Evolutionary conservation across 2,888 invertebrate species (phyloP).

Genomic region (Agrilus cyanescens): DNA sequence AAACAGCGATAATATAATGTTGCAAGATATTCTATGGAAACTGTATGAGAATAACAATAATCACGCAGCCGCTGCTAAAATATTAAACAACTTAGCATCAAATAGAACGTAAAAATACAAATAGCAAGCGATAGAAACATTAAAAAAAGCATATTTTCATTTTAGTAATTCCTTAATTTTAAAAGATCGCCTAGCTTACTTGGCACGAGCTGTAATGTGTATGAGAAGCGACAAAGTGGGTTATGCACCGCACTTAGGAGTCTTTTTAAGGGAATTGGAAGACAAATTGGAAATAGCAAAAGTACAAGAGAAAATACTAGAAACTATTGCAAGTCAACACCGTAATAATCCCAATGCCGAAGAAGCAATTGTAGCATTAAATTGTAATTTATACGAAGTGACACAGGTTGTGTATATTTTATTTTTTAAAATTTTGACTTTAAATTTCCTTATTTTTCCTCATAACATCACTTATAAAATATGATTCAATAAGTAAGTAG

Average conservation of each 20-base stretch:
- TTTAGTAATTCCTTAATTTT: slow-evolving; percentile 60
- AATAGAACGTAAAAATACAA: slow-evolving; percentile 37
- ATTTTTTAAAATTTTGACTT: neutral
- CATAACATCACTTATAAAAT: too few relatives aligned
- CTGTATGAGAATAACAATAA: slow-evolving; percentile 88
- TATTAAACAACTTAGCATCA: slow-evolving; percentile 77
- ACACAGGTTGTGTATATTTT: slow-evolving; percentile 50
- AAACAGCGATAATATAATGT: slow-evolving; percentile 38
- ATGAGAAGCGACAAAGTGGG: slow-evolving; percentile 78
- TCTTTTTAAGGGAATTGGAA: slow-evolving; percentile 77
- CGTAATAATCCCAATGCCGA: slow-evolving; percentile 27
- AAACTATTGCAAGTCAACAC: slow-evolving; percentile 46
- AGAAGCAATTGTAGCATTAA: slow-evolving; percentile 58
- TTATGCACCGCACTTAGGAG: slow-evolving; percentile 58
- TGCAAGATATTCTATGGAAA: slow-evolving; percentile 86
- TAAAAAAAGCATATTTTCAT: neutral
- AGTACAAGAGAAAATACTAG: slow-evolving; percentile 62
- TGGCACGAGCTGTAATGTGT: slow-evolving; percentile 90
- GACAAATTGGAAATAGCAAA: slow-evolving; percentile 88
- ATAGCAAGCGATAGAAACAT: too few relatives aligned
- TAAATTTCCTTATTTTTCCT: neutral
- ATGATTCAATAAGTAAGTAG: neutral
- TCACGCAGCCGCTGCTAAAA: slow-evolving; percentile 84
- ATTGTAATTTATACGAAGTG: slow-evolving; percentile 74
- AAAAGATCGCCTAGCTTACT: slow-evolving; percentile 74